phyloP scores from a whole-genome alignment of 2,797 vertebrate species.

The Sebastes alutus region DNA sequence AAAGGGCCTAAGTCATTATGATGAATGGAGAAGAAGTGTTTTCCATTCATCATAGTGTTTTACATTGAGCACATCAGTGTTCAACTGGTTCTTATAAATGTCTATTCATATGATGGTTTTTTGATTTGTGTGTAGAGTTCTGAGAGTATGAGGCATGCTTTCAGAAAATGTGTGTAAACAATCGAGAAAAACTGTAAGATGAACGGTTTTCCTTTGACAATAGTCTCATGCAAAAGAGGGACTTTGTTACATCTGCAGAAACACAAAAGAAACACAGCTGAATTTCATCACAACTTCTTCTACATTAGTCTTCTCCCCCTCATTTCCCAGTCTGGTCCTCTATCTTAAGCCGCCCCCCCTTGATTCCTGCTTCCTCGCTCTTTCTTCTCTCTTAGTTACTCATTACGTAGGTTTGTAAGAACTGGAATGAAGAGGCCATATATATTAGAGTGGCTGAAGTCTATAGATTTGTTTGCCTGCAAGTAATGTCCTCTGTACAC shows the following conservation, averaged over 20 bases:
- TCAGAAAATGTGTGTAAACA: too few species aligned
- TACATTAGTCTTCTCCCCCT: not conserved
- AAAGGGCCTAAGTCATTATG: too few species aligned
- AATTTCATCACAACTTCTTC: not conserved
- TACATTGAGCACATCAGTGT: too few species aligned
- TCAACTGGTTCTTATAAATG: too few species aligned
- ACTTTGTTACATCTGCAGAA: not conserved
- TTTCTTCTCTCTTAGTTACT: constrained; percentile 11
- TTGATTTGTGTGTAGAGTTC: too few species aligned
- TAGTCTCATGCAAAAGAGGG: too few species aligned
- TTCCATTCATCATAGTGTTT: too few species aligned
- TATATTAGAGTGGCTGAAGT: constrained; percentile 9
- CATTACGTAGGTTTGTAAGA: not conserved
- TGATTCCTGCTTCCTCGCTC: not conserved
- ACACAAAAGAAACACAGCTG: not conserved
- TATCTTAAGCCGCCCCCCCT: not conserved
- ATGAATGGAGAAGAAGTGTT: too few species aligned
- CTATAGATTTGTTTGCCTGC: constrained; percentile 36
- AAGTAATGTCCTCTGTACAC: constrained; percentile 27
- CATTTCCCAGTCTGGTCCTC: not conserved
- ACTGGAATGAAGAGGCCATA: not conserved
- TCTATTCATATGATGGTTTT: too few species aligned
- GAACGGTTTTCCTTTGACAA: not conserved
- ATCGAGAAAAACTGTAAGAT: too few species aligned
- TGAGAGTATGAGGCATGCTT: too few species aligned